A percentile compares a stretch with the other conserved stretches of the same genome.
These are phyloP conservation scores for Bombus turneri DNA, from an alignment of 1,140 invertebrate species.

Conservation along the genomic window DNA sequence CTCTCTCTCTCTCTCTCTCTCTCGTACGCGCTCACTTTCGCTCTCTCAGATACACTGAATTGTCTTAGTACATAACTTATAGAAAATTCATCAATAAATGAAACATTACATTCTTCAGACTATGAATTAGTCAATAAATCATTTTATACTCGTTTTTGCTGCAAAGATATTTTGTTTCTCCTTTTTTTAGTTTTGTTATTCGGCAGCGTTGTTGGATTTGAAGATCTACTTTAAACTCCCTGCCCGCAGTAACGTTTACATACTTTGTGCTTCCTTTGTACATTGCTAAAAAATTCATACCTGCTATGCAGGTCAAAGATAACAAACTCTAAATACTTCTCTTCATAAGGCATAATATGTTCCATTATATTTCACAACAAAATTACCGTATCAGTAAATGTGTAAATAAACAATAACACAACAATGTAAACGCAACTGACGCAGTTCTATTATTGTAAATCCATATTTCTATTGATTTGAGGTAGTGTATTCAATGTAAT, in stretches of 20 bases:
- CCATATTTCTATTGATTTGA: conserved; percentile 81
- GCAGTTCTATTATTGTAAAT: conserved; percentile 73
- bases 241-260: conserved; percentile 62
- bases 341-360: conserved; percentile 50
- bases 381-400: conserved; percentile 48
- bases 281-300: conserved; percentile 56
- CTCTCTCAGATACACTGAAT: conserved; percentile 71
- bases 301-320: conserved; percentile 47
- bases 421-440: conserved; percentile 74
- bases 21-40: conserved; percentile 16
- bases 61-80: conserved; percentile 74
- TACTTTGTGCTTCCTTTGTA: conserved; percentile 61
- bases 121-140: conserved; percentile 81
- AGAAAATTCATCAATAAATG: conserved; percentile 76
- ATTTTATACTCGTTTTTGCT: conserved; percentile 77
- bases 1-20: conserved; percentile 42
- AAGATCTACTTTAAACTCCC: conserved; percentile 75
- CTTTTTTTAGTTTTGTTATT: conserved; percentile 69
- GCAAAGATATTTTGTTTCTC: conserved; percentile 75
- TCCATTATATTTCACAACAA: conserved; percentile 53
- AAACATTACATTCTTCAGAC: conserved; percentile 75
- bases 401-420: conserved; percentile 59
- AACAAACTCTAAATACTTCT: conserved; percentile 54
- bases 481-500: conserved; percentile 80
- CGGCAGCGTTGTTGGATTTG: conserved; percentile 79